Percentiles rank a stretch among this genome's conserved stretches.
phyloP scores from a whole-genome alignment of 2,113 vertebrate genomes.

The Apteryx owenii region DNA sequence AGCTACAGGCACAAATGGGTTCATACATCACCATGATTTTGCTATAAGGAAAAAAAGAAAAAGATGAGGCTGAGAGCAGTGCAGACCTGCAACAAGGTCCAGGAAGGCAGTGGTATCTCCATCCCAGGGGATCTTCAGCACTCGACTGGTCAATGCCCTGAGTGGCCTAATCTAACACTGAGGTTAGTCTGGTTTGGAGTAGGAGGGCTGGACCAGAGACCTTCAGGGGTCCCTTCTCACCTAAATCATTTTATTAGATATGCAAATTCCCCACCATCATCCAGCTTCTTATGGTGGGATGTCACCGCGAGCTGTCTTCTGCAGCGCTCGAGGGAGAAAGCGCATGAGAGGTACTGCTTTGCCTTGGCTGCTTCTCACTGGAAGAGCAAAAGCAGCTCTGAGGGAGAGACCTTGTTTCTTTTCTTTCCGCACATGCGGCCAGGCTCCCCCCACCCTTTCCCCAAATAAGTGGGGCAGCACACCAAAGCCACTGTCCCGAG shows the following conservation, averaged over 20 bases:
- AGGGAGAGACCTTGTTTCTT: not conserved
- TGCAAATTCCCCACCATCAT: not conserved
- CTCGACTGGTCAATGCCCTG: not conserved
- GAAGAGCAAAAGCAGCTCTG: not conserved
- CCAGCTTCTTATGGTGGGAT: not conserved
- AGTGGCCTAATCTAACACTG: not conserved
- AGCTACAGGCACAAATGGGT: not conserved
- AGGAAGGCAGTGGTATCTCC: not conserved
- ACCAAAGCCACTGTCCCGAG: not conserved
- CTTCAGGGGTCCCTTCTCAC: not conserved
- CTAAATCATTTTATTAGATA: not conserved
- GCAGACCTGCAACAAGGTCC: not conserved
- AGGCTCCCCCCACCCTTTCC: not conserved
- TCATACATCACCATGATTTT: not conserved
- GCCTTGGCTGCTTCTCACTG: not conserved
- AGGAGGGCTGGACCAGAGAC: not conserved
- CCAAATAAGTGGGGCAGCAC: not conserved
- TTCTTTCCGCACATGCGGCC: not conserved
- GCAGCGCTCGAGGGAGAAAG: not conserved
- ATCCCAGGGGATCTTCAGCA: not conserved
- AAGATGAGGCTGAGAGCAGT: not conserved
- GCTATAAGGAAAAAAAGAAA: too few species aligned
- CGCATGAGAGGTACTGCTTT: not conserved
- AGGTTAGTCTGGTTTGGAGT: not conserved
- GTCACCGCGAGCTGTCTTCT: not conserved